Conservation (phyloP, 2,797 vertebrate species). For the Pangasius krempfi region DNA sequence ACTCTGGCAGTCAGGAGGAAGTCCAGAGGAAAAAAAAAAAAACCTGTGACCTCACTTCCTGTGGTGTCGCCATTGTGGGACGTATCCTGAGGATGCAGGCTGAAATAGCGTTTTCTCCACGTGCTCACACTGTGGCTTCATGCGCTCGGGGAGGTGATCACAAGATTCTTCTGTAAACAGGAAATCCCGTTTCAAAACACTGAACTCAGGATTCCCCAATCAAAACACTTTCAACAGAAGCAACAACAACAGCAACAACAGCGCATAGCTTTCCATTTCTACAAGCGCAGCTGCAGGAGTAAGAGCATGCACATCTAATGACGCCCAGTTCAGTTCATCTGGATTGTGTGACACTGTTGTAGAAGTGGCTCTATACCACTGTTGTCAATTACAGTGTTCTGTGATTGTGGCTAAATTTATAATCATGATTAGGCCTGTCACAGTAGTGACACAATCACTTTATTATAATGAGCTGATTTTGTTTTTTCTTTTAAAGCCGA, state of each 20-base stretch:
- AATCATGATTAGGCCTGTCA: neutral
- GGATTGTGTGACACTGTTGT: neutral
- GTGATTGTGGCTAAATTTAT: neutral
- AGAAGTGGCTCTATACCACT: neutral
- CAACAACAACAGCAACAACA: neutral
- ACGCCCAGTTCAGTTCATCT: neutral
- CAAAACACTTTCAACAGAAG: conserved; percentile 1
- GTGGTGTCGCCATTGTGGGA: conserved; percentile 68
- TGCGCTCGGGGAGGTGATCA: conserved; percentile 65
- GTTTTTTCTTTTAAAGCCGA: neutral
- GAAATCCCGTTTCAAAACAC: conserved; percentile 65
- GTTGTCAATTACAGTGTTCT: neutral
- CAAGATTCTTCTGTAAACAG: conserved; percentile 72
- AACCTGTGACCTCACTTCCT: conserved; percentile 44
- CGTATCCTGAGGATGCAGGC: conserved; percentile 76
- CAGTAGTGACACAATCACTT: neutral
- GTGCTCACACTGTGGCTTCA: neutral
- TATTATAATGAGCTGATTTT: neutral
- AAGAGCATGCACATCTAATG: neutral
- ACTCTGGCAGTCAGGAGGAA: conserved; percentile 33
- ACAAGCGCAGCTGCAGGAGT: too few species aligned
- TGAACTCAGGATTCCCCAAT: conserved; percentile 13
- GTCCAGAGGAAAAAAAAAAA: conserved; percentile 45
- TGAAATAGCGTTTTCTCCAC: conserved; percentile 62
- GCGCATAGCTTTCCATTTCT: neutral